phyloP scores from a whole-genome alignment of 2,113 vertebrate genomes.

The Nesospiza acunhae region DNA sequence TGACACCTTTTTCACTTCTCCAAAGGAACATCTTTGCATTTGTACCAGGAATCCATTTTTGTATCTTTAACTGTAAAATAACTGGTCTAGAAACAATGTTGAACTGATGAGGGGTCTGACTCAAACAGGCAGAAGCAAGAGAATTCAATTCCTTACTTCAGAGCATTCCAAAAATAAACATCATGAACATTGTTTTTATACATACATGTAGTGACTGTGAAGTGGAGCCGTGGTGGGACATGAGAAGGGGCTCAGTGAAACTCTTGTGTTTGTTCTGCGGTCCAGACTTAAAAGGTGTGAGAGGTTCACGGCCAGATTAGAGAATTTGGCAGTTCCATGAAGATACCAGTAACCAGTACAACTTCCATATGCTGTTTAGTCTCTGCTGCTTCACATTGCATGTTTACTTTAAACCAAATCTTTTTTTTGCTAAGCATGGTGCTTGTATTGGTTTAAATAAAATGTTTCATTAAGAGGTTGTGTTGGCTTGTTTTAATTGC shows the following conservation, averaged over 20 bases:
- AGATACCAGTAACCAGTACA: conserved; percentile 47
- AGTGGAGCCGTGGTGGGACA: neutral
- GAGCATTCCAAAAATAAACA: neutral
- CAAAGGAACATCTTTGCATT: conserved; percentile 59
- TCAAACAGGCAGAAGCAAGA: conserved; percentile 4
- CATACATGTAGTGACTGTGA: neutral
- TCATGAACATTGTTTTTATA: neutral
- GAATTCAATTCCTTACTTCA: neutral
- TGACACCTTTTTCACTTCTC: conserved; percentile 60
- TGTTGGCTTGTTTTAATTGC: conserved; percentile 30
- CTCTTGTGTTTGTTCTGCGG: neutral
- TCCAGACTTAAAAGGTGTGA: neutral
- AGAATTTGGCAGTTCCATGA: conserved; percentile 51
- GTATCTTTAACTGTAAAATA: conserved; percentile 56
- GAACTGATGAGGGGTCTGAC: neutral
- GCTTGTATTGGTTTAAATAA: conserved; percentile 80
- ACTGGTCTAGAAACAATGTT: neutral
- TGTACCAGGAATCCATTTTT: conserved; percentile 58
- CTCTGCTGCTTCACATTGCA: conserved; percentile 74
- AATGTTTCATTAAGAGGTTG: conserved; percentile 70
- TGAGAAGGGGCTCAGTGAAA: neutral
- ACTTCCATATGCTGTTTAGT: conserved; percentile 56
- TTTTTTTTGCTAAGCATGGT: conserved; percentile 79
- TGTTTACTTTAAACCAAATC: conserved; percentile 77
- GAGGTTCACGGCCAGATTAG: conserved; percentile 41